phyloP scores from a whole-genome alignment of 2,113 vertebrate genomes.

The Thryonomys swinderianus region DNA sequence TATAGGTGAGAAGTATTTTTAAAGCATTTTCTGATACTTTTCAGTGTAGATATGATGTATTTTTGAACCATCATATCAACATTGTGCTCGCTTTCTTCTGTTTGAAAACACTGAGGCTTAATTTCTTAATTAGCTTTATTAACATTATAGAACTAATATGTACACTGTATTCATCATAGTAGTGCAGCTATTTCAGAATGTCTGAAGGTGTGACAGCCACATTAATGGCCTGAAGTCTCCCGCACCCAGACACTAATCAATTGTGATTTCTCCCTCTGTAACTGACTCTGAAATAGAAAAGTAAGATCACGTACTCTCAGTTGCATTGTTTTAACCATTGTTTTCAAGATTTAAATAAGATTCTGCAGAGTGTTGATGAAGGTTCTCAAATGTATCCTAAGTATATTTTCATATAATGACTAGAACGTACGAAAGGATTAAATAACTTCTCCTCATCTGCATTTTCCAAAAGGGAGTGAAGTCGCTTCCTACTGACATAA shows the following conservation, averaged over 20 bases:
- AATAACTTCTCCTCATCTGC: background rate
- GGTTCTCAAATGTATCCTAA: background rate
- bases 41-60: background rate
- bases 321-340: slow-evolving; percentile 6
- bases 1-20: background rate
- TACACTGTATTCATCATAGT: slow-evolving; percentile 51
- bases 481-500: background rate
- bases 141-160: slow-evolving; percentile 1
- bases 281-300: slow-evolving; percentile 39
- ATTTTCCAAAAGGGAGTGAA: background rate
- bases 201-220: background rate
- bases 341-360: background rate
- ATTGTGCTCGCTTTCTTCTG: background rate
- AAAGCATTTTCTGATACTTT: background rate
- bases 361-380: slow-evolving; percentile 15
- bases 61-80: background rate
- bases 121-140: slow-evolving; percentile 42
- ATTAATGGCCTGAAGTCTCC: background rate
- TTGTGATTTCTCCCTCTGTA: background rate
- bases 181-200: background rate
- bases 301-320: background rate
- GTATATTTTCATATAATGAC: background rate
- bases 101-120: background rate
- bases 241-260: slow-evolving; percentile 53
- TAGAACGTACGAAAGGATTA: background rate